These are phyloP conservation scores for Papio anubis DNA, from an alignment of 2,113 vertebrate species.

Conservation along the genomic window DNA sequence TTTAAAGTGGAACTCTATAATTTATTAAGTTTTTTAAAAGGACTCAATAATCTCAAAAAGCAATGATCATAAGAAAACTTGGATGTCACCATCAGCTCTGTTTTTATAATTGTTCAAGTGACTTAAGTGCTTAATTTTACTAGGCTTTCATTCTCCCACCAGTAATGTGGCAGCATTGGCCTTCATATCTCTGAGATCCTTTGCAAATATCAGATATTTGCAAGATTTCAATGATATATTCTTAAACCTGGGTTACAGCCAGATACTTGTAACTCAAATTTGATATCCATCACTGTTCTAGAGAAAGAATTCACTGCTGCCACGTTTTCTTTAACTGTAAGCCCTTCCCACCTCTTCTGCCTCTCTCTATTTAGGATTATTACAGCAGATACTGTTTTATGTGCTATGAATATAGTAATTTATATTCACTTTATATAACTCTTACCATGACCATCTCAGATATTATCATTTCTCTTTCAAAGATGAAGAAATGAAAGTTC, in stretches of 20 bases:
- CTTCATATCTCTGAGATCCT: not conserved
- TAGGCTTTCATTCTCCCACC: not conserved
- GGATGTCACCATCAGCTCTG: not conserved
- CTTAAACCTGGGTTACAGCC: not conserved
- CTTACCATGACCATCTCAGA: not conserved
- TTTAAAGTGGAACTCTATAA: slow-evolving; percentile 4
- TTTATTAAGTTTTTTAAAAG: slow-evolving; percentile 10
- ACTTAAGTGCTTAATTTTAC: slow-evolving; percentile 13
- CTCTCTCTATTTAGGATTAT: not conserved
- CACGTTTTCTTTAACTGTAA: not conserved
- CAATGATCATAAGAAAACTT: not conserved
- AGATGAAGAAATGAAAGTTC: not conserved
- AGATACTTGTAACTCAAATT: not conserved
- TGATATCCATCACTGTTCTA: not conserved
- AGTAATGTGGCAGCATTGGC: not conserved
- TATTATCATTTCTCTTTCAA: not conserved
- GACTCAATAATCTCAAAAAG: not conserved
- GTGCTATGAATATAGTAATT: not conserved
- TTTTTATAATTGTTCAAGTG: not conserved
- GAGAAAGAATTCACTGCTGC: not conserved
- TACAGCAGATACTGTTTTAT: not conserved
- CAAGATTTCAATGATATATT: not conserved
- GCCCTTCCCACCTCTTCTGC: not conserved
- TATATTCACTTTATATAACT: not conserved
- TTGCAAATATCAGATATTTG: not conserved